These are phyloP conservation scores for Meloe dianella DNA, from an alignment of 2,888 invertebrate species.

Conservation along the genomic window DNA sequence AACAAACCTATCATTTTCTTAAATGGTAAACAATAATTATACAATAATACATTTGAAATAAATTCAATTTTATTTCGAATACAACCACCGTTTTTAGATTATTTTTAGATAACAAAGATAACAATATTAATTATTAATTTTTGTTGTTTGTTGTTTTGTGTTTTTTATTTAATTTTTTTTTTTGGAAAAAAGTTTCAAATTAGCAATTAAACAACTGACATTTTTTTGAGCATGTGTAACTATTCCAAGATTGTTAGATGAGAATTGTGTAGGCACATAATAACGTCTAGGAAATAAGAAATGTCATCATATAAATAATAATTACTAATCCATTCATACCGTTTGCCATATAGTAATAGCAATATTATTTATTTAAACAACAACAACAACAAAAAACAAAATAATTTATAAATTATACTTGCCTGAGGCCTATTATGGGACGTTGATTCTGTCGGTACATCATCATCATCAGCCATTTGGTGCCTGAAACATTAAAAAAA, in stretches of 20 bases:
- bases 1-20: background rate
- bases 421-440: conserved; percentile 42
- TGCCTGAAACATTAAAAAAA: conserved; percentile 38
- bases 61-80: background rate
- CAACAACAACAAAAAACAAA: background rate
- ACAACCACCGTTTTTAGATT: conserved; percentile 15
- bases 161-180: too few relatives aligned
- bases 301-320: conserved; percentile 41
- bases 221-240: background rate
- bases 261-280: conserved; percentile 27
- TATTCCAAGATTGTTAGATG: conserved; percentile 1
- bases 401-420: conserved; percentile 36
- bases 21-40: background rate
- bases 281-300: conserved; percentile 25
- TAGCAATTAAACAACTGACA: background rate
- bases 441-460: conserved; percentile 46
- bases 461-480: conserved; percentile 54
- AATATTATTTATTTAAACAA: conserved; percentile 22
- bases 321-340: conserved; percentile 39
- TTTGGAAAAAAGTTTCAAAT: background rate
- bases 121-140: background rate
- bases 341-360: conserved; percentile 29
- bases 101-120: conserved; percentile 26
- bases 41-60: background rate
- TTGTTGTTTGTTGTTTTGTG: background rate